Percentiles rank a stretch among this genome's conserved stretches.
These are phyloP conservation scores for Rutpela maculata DNA, from an alignment of 2,888 invertebrate genomes.

Conservation along the genomic window DNA sequence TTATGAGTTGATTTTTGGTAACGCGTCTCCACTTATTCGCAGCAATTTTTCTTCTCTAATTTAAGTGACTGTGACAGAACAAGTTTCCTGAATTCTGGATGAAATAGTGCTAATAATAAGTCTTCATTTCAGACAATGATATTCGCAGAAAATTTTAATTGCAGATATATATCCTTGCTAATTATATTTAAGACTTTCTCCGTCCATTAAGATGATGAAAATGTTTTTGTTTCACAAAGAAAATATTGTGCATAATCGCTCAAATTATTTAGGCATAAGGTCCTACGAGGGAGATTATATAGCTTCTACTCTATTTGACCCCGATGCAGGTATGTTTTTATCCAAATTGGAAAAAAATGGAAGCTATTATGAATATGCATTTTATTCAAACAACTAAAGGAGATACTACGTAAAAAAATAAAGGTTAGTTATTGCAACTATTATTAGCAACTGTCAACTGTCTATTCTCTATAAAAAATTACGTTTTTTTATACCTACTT, in stretches of 20 bases:
- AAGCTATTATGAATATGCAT: no score
- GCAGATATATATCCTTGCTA: slow-evolving; percentile 13
- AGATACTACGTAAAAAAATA: no score
- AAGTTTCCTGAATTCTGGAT: slow-evolving; percentile 4
- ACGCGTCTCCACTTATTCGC: slow-evolving; percentile 5
- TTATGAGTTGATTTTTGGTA: slow-evolving; percentile 18
- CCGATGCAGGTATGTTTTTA: no score
- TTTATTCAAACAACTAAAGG: no score
- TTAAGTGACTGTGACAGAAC: slow-evolving; percentile 6
- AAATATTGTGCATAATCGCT: slow-evolving; percentile 4
- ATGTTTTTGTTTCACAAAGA: slow-evolving; percentile 3
- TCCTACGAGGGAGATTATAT: neutral
- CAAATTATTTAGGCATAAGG: neutral
- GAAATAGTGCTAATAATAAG: slow-evolving; percentile 10
- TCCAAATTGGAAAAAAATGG: no score
- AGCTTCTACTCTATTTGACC: neutral
- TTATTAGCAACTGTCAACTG: no score
- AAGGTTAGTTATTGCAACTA: no score
- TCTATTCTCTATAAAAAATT: no score
- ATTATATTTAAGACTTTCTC: slow-evolving; percentile 23
- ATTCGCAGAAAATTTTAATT: slow-evolving; percentile 23
- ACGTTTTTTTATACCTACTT: no score
- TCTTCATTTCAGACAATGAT: slow-evolving; percentile 11
- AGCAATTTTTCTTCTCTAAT: slow-evolving; percentile 23
- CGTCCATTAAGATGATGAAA: slow-evolving; percentile 21